Evolutionary conservation across 2,888 invertebrate species (phyloP), one percentile per base, ranked within the genome.

Genomic region (Aporophyla nigra): DNA sequence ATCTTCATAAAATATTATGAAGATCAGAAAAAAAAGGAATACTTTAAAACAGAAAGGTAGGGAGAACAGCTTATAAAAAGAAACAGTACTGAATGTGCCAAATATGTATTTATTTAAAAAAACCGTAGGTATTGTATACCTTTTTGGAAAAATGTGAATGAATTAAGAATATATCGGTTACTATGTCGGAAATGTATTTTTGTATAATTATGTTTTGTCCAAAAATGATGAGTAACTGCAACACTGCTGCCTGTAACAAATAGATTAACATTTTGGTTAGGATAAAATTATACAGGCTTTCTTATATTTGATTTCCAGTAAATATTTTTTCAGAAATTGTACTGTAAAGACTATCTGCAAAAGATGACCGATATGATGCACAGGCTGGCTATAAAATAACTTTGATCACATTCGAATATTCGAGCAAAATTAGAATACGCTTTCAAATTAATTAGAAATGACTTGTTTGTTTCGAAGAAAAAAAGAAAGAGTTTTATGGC

Each of bases 161-260:
- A 16, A 51, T 12, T 49, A 12, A 27, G 27, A 24, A 33, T 19
- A 46, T 16, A 70, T 27, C 19, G 14, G 56, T 73, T 49, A 24
- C n/a, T 19, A 40, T 33, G 19, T 56, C 21, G n/a, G 51, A 51
- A 73, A 74, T 21, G 6, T 46, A 9, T 19, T 74, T 51, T 61
- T 74, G n/a, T 9, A 33, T 21, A 53, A 40, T 40, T 5, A 46
- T 12, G 12, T 7, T 51, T 43, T 59, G 24, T 27, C 51, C 27
- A 51, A 73, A 74, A 73, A 6, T 6, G 46, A 16, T 49, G 49
- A n/a, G 10, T 2, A 53, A 46, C 49, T 51, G 53, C 19, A 46
- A 53, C 12, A 54, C n/a, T 7, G 61, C 46, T 24, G 33, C 24
- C 74, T 74, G 74, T 12, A 74, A 74, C 53, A 74, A 62, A 62